Percentiles rank a stretch among this genome's conserved stretches.
Evolutionary conservation across 2,797 vertebrate genomes (phyloP).

Genomic region (Philypnodon macrostomus): DNA sequence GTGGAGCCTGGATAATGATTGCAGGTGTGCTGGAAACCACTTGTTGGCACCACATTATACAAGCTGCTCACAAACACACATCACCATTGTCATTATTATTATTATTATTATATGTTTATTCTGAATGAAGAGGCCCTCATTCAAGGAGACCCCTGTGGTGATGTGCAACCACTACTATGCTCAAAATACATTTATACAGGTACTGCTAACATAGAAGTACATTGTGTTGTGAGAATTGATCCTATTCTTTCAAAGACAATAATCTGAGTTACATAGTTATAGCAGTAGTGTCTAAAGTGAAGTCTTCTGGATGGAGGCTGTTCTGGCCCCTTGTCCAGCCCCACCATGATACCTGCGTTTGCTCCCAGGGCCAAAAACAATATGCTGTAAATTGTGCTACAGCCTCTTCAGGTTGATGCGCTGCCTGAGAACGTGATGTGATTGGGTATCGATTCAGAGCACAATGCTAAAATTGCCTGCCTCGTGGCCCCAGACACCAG

Average conservation of each 20-base stretch:
- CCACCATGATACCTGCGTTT: constrained; percentile 72
- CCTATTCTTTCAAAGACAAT: too few relatives aligned
- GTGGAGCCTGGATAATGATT: constrained; percentile 66
- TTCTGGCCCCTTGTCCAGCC: constrained; percentile 65
- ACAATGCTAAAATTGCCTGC: constrained; percentile 82
- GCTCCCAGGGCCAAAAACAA: constrained; percentile 80
- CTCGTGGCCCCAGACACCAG: constrained; percentile 79
- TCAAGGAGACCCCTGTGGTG: constrained; percentile 33
- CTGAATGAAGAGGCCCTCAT: constrained; percentile 45
- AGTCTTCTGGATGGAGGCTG: constrained; percentile 48
- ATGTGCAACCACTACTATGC: constrained; percentile 12
- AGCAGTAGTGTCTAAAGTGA: constrained; percentile 52
- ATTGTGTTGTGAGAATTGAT: too few relatives aligned
- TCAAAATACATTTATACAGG: constrained; percentile 12
- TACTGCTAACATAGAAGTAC: too few relatives aligned
- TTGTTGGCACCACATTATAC: constrained; percentile 63
- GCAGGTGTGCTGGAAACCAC: constrained; percentile 68
- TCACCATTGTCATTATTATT: constrained; percentile 9
- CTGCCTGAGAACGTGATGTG: constrained; percentile 77
- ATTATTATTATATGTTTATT: constrained; percentile 36
- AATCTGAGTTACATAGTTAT: too few relatives aligned
- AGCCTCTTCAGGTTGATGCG: constrained; percentile 74
- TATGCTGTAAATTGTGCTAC: constrained; percentile 78
- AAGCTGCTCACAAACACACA: constrained; percentile 48
- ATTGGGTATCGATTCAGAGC: constrained; percentile 85